Evolutionary conservation across 2,888 invertebrate species (phyloP).

Genomic region (Cyaniris semiargus): DNA sequence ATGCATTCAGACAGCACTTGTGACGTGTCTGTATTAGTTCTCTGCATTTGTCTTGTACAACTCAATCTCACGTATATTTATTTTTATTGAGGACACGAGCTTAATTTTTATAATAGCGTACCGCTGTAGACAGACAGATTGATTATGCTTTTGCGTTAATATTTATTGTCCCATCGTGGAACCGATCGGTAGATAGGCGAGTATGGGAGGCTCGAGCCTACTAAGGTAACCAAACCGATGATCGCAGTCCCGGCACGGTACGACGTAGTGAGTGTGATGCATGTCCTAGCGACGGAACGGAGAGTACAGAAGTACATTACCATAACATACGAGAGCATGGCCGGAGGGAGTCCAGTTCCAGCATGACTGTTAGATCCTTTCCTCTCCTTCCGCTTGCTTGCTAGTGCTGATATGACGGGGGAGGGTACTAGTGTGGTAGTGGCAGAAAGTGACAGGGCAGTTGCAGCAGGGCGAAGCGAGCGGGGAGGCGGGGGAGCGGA

Average conservation of each 20-base stretch:
- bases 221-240: slow-evolving; percentile 63
- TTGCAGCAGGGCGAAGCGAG: slow-evolving; percentile 77
- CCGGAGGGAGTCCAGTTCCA: neutral
- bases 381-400: slow-evolving; percentile 11
- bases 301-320: neutral
- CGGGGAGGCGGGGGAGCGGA: slow-evolving; percentile 75
- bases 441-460: slow-evolving; percentile 63
- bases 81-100: slow-evolving; percentile 61
- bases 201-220: slow-evolving; percentile 24
- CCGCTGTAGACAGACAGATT: slow-evolving; percentile 59
- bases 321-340: slow-evolving; percentile 3
- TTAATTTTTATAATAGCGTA: slow-evolving; percentile 65
- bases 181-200: slow-evolving; percentile 24
- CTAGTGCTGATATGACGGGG: slow-evolving; percentile 31
- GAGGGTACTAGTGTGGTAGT: slow-evolving; percentile 41
- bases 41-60: slow-evolving; percentile 55
- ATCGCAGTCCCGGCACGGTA: slow-evolving; percentile 77
- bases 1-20: slow-evolving; percentile 63
- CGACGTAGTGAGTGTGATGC: slow-evolving; percentile 64
- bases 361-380: slow-evolving; percentile 25
- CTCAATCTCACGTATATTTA: slow-evolving; percentile 61
- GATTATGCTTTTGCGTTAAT: slow-evolving; percentile 60
- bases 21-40: slow-evolving; percentile 68
- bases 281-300: slow-evolving; percentile 53
- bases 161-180: neutral